Conservation (phyloP, 2,113 vertebrate species). For the Melanerpes aurifrons region DNA sequence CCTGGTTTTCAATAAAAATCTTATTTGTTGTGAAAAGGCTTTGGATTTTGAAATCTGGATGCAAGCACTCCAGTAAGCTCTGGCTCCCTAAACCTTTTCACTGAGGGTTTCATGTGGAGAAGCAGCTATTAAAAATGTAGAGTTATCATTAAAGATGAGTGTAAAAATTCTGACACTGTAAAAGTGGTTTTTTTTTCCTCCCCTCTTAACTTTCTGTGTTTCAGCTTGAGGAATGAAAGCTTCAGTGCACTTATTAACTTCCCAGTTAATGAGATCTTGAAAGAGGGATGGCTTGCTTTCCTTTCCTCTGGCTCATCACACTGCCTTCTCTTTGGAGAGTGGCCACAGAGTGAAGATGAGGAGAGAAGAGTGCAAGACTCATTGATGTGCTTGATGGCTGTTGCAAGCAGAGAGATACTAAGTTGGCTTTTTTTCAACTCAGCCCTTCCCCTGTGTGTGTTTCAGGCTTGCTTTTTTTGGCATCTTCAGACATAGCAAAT, state of each 20-base stretch:
- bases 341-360: slow-evolving; percentile 43
- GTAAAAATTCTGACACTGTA: neutral
- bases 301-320: slow-evolving; percentile 47
- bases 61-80: neutral
- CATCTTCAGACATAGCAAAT: neutral
- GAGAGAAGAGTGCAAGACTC: slow-evolving; percentile 27
- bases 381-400: slow-evolving; percentile 22
- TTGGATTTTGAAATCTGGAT: neutral
- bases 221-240: slow-evolving; percentile 53
- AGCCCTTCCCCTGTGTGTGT: slow-evolving; percentile 19
- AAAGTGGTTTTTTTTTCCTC: neutral
- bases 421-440: slow-evolving; percentile 27
- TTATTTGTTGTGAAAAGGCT: neutral
- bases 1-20: neutral
- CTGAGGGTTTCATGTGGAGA: neutral
- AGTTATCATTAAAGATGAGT: slow-evolving; percentile 10
- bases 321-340: slow-evolving; percentile 42
- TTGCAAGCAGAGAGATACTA: slow-evolving; percentile 38
- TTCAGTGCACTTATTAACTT: slow-evolving; percentile 60
- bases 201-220: slow-evolving; percentile 19
- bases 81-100: slow-evolving; percentile 26
- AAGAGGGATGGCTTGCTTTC: slow-evolving; percentile 1
- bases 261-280: slow-evolving; percentile 63
- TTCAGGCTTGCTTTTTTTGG: slow-evolving; percentile 48
- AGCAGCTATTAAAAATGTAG: slow-evolving; percentile 20